Conservation (phyloP, 2,113 vertebrate genomes). For the Nothoprocta pentlandii region DNA sequence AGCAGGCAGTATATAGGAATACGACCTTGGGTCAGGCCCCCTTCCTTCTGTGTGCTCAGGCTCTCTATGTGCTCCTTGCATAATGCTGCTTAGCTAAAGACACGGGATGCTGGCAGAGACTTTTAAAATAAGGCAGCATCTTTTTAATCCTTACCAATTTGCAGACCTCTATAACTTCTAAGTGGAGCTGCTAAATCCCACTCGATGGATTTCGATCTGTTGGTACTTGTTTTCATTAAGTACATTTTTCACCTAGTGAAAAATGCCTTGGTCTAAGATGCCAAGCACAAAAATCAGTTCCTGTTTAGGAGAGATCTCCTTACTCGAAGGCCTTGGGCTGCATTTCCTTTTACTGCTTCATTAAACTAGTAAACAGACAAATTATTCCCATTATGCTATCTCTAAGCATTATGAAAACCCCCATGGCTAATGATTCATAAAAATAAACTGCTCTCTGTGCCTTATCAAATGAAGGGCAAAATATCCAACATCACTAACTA, state of each 20-base stretch:
- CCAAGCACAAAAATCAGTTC: background rate
- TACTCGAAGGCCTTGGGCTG: background rate
- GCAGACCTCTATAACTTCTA: background rate
- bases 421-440: slow-evolving; percentile 7
- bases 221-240: background rate
- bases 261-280: background rate
- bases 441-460: background rate
- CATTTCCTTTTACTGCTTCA: background rate
- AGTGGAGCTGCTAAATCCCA: background rate
- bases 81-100: rapidly evolving
- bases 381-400: background rate
- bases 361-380: background rate
- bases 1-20: background rate
- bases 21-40: rapidly evolving
- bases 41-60: rapidly evolving
- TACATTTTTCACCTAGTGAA: background rate
- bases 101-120: background rate
- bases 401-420: background rate
- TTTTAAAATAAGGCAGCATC: background rate
- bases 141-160: background rate
- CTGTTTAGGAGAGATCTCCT: background rate
- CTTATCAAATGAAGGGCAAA: background rate
- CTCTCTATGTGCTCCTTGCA: rapidly evolving
- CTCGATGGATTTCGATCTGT: background rate
- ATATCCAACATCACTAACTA: background rate